phyloP scores from a whole-genome alignment of 2,888 invertebrate species.

The Nomada flava region DNA sequence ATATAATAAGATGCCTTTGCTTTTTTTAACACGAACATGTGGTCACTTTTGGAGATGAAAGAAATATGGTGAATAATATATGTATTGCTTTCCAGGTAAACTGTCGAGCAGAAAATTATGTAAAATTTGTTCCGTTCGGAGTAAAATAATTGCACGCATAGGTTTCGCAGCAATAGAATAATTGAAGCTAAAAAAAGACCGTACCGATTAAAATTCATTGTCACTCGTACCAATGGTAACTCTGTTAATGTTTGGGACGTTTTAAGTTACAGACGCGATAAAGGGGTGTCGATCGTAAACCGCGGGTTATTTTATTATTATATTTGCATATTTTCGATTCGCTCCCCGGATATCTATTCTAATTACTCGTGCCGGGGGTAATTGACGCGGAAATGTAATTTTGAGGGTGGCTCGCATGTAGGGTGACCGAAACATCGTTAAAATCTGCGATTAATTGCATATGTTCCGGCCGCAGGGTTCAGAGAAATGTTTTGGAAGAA shows the following conservation, averaged over 20 bases:
- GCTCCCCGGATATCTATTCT: slow-evolving; percentile 34
- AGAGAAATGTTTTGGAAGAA: slow-evolving; percentile 28
- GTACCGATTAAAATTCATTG: not conserved
- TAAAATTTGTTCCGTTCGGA: too few species aligned
- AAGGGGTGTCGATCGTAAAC: slow-evolving; percentile 38
- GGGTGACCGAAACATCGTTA: slow-evolving; percentile 43
- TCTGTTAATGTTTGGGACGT: slow-evolving; percentile 8
- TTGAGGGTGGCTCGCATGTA: slow-evolving; percentile 15
- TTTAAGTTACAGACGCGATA: slow-evolving; percentile 29
- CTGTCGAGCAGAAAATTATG: too few species aligned
- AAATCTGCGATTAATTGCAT: slow-evolving; percentile 50
- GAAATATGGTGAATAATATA: not conserved
- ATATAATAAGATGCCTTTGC: not conserved
- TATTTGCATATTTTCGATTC: slow-evolving; percentile 53
- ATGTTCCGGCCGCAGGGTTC: slow-evolving; percentile 10
- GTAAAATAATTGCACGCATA: too few species aligned
- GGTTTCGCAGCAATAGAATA: too few species aligned
- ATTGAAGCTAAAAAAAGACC: too few species aligned
- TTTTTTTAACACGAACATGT: not conserved
- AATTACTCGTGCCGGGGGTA: slow-evolving; percentile 45
- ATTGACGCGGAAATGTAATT: slow-evolving; percentile 59
- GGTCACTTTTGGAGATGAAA: not conserved
- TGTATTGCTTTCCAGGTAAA: too few species aligned
- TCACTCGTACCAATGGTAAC: not conserved
- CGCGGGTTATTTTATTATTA: slow-evolving; percentile 43